Conservation (phyloP, 2,113 vertebrate species). For the Trinectes maculatus region DNA sequence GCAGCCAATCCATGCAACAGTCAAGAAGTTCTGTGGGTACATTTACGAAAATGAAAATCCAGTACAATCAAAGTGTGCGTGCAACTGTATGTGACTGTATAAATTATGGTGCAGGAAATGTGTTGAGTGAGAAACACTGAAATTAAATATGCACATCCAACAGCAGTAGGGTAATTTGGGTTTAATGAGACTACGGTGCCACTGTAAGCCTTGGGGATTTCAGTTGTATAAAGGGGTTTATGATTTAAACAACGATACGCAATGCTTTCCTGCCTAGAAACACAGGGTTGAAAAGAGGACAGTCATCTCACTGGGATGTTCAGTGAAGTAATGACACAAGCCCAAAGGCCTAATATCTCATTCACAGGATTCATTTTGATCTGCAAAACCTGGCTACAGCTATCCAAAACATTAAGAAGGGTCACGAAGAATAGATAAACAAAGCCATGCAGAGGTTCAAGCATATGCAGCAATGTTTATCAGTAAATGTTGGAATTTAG, state of each 20-base stretch:
- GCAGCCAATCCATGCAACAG: slow-evolving; percentile 72
- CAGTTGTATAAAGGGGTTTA: slow-evolving; percentile 58
- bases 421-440: slow-evolving; percentile 36
- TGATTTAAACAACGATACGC: slow-evolving; percentile 64
- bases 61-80: slow-evolving; percentile 52
- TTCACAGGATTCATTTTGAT: slow-evolving; percentile 30
- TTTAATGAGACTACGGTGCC: slow-evolving; percentile 56
- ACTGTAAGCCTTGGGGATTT: slow-evolving; percentile 56
- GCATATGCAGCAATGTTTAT: slow-evolving; percentile 40
- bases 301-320: slow-evolving; percentile 29
- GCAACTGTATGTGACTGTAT: slow-evolving; percentile 48
- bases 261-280: slow-evolving; percentile 61
- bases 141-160: slow-evolving; percentile 65
- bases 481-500: slow-evolving; percentile 6
- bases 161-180: slow-evolving; percentile 63
- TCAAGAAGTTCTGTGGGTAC: slow-evolving; percentile 40
- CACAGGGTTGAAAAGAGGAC: slow-evolving; percentile 42
- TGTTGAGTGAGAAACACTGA: slow-evolving; percentile 54
- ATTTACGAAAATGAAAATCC: slow-evolving; percentile 44
- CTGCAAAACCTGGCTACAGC: slow-evolving; percentile 10
- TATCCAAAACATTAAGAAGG: neutral
- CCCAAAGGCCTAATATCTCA: slow-evolving; percentile 1
- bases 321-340: slow-evolving; percentile 19
- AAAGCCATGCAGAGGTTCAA: slow-evolving; percentile 52
- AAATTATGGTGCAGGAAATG: slow-evolving; percentile 51